Conservation (phyloP, 1,140 invertebrate species). For the Rhyzopertha dominica region DNA sequence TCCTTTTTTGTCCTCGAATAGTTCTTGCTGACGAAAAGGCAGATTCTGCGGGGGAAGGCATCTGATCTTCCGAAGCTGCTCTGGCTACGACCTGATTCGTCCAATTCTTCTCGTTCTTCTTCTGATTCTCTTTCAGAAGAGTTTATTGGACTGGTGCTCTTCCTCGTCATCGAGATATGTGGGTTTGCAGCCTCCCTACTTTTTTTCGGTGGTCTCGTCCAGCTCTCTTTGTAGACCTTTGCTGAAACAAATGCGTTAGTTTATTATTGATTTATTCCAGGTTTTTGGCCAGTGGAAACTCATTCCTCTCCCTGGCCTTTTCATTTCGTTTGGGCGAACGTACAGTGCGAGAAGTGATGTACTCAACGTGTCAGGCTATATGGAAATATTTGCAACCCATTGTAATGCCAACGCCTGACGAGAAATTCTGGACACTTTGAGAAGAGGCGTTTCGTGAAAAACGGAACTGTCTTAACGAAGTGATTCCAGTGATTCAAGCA, state of each 20-base stretch:
- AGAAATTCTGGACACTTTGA: conserved; percentile 9
- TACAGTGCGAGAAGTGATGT: conserved; percentile 20
- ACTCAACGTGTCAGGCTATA: conserved; percentile 22
- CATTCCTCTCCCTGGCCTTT: conserved; percentile 10
- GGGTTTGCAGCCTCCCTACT: conserved; percentile 20
- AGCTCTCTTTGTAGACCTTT: conserved; percentile 14
- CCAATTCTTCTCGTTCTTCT: neutral
- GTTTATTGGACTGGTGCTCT: conserved; percentile 12
- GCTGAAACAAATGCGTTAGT: conserved; percentile 12
- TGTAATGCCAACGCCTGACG: conserved; percentile 19
- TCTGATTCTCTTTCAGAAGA: neutral
- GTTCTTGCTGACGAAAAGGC: neutral
- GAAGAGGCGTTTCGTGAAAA: conserved; percentile 24
- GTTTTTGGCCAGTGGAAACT: conserved; percentile 16
- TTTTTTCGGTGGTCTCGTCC: conserved; percentile 18
- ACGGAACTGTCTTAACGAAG: conserved; percentile 40
- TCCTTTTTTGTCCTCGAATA: conserved; percentile 5
- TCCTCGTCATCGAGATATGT: conserved; percentile 21
- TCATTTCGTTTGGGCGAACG: conserved; percentile 13
- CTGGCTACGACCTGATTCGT: too few relatives aligned
- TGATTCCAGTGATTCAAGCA: too few relatives aligned
- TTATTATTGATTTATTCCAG: conserved; percentile 13
- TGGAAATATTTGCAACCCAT: conserved; percentile 15
- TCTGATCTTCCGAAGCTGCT: too few relatives aligned
- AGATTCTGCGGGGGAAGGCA: too few relatives aligned